Evolutionary conservation across 2,888 invertebrate genomes (phyloP).

Genomic region (Sarcophaga variegata): DNA sequence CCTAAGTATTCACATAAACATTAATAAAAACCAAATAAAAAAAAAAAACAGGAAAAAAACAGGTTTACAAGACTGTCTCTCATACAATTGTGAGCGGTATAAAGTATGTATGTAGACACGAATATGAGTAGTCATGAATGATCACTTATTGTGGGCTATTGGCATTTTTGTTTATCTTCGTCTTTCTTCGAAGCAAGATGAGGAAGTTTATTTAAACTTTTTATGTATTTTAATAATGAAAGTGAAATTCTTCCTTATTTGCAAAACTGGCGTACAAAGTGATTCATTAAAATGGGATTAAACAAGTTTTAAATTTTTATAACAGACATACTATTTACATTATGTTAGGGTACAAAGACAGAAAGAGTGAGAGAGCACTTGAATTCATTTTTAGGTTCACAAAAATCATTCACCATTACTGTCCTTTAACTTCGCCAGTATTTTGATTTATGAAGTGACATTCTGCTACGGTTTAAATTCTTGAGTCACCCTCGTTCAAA

Average conservation of each 20-base stretch:
- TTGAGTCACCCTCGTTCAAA: too few relatives aligned
- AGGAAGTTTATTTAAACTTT: background rate
- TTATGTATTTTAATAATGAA: conserved; percentile 40
- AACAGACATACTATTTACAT: too few relatives aligned
- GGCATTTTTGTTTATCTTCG: background rate
- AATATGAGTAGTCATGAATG: background rate
- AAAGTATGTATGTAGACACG: background rate
- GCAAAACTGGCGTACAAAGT: conserved; percentile 2
- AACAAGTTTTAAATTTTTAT: too few relatives aligned
- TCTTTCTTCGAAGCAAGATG: background rate
- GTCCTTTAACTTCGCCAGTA: background rate
- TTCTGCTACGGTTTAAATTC: background rate
- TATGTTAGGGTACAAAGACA: background rate
- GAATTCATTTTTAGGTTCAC: background rate
- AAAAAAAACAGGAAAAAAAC: background rate
- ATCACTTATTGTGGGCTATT: background rate
- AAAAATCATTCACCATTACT: background rate
- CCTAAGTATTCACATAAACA: conserved; percentile 34
- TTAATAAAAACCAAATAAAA: background rate
- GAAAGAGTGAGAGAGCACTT: background rate
- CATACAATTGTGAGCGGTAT: background rate
- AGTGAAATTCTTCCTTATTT: conserved; percentile 41
- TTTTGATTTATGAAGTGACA: background rate
- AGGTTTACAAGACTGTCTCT: background rate
- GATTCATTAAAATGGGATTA: background rate